A percentile compares a stretch with the other conserved stretches of the same genome.
These are phyloP conservation scores for Mustela erminea DNA, from an alignment of 2,797 vertebrate genomes.

Conservation along the genomic window DNA sequence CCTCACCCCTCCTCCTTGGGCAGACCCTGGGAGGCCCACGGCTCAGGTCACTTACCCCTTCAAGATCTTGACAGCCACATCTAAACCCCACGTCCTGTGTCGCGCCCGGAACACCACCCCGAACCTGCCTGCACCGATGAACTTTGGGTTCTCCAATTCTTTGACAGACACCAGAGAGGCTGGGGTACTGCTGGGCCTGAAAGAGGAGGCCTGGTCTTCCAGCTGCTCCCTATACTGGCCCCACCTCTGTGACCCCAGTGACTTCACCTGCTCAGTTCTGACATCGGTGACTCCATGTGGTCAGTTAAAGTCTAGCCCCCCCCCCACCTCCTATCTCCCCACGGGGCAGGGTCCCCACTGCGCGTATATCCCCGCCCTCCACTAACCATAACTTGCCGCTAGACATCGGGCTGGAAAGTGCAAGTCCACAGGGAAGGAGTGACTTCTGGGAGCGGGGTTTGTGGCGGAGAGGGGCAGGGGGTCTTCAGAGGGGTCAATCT, in stretches of 20 bases:
- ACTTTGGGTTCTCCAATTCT: slow-evolving; percentile 9
- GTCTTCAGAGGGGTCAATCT: background rate
- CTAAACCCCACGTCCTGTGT: background rate
- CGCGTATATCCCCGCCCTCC: background rate
- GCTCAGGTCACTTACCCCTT: slow-evolving; percentile 68
- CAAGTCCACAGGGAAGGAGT: background rate
- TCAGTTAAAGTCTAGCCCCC: background rate
- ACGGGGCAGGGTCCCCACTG: background rate
- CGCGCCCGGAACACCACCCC: slow-evolving; percentile 64
- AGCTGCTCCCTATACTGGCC: background rate
- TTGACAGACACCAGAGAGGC: background rate
- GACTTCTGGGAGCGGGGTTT: background rate
- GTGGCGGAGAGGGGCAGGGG: background rate
- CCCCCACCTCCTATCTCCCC: background rate
- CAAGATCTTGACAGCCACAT: slow-evolving; percentile 79
- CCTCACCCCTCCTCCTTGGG: background rate
- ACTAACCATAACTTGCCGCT: slow-evolving; percentile 58
- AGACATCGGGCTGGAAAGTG: slow-evolving; percentile 51
- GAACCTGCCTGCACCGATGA: slow-evolving; percentile 61
- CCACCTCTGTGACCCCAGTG: background rate
- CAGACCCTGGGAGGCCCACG: fast-evolving
- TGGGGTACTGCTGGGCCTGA: background rate
- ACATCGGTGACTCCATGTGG: background rate
- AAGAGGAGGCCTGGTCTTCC: background rate
- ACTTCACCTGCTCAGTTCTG: too few species aligned